Conservation (phyloP, 1,140 invertebrate species). For the Pectinophora gossypiella region DNA sequence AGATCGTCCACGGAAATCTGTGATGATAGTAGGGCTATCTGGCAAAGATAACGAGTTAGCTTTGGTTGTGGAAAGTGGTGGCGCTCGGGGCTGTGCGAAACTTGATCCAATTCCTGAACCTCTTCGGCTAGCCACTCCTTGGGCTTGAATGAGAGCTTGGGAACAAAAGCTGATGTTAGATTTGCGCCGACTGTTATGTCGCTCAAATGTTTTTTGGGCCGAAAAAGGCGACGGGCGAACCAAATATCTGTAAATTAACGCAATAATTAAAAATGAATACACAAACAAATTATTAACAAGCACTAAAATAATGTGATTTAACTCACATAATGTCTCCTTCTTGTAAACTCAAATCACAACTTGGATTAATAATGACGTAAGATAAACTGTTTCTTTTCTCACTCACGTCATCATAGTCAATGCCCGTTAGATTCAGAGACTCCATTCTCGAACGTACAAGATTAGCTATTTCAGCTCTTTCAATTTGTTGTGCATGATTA, state of each 20-base stretch:
- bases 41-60: conserved; percentile 91
- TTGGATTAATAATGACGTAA: conserved; percentile 99
- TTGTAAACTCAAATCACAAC: conserved; percentile 96
- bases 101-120: conserved; percentile 78
- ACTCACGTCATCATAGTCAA: conserved; percentile 95
- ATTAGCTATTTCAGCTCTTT: conserved; percentile 96
- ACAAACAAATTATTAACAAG: no score
- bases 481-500: conserved; percentile 92
- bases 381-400: conserved; percentile 94
- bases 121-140: conserved; percentile 68
- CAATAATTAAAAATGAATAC: no score
- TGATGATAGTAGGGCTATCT: conserved; percentile 88
- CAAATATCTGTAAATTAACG: conserved; percentile 82
- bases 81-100: conserved; percentile 81
- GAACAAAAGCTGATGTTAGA: conserved; percentile 94
- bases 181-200: conserved; percentile 92
- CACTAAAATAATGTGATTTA: no score
- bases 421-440: conserved; percentile 90
- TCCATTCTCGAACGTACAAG: conserved; percentile 95
- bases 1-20: conserved; percentile 85
- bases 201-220: conserved; percentile 94
- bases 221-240: conserved; percentile 94
- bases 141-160: conserved; percentile 81
- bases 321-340: conserved; percentile 96
- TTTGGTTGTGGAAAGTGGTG: conserved; percentile 87